Conservation (phyloP, 2,888 invertebrate species). For the Caenorhabditis japonica region DNA sequence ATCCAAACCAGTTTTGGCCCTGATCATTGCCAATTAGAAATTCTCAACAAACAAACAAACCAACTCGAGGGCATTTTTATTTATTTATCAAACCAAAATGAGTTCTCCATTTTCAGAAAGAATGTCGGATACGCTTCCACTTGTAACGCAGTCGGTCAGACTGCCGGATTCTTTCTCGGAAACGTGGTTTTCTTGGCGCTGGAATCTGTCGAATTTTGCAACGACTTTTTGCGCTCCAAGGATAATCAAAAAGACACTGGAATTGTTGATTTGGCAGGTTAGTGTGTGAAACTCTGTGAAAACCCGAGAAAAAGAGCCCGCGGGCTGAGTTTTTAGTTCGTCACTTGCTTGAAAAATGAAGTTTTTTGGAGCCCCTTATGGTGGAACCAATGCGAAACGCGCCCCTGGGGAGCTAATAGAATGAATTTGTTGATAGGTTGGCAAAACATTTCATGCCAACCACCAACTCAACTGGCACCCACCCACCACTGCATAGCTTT, state of each 20-base stretch:
- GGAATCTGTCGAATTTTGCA: constrained; percentile 95
- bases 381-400: background rate
- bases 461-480: no score
- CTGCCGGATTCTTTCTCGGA: constrained; percentile 85
- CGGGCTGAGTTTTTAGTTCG: constrained; percentile 23
- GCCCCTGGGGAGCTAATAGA: constrained; percentile 44
- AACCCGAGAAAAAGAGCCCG: background rate
- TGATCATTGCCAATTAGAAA: no score
- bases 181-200: constrained; percentile 91
- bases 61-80: no score
- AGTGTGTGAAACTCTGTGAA: constrained; percentile 15
- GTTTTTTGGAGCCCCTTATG: constrained; percentile 35
- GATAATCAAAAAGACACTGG: constrained; percentile 83
- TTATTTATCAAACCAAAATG: no score
- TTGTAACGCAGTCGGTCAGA: constrained; percentile 98
- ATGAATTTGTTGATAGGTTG: constrained; percentile 43
- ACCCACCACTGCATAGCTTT: no score
- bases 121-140: constrained; percentile 99
- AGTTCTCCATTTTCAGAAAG: constrained; percentile 82
- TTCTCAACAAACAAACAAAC: no score
- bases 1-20: no score
- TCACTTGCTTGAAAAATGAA: constrained; percentile 21
- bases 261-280: constrained; percentile 79
- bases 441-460: background rate
- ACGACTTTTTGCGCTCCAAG: constrained; percentile 87